Evolutionary conservation across 2,888 invertebrate genomes (phyloP).

Genomic region (Morpho deidamia): DNA sequence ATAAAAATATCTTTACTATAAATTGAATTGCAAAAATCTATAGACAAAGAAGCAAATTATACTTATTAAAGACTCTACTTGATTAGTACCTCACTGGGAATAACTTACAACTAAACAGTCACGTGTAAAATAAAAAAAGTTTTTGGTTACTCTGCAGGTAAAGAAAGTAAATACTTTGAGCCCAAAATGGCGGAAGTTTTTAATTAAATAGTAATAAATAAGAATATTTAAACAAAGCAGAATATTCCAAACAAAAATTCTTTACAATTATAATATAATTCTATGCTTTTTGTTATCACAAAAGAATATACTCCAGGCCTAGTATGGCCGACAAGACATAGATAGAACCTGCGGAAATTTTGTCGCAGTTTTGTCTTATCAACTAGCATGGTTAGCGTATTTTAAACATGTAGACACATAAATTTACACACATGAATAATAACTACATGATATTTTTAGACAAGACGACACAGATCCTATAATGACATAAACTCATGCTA

Average conservation of each 20-base stretch:
- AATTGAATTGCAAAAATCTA: constrained; percentile 20
- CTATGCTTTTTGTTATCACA: constrained; percentile 43
- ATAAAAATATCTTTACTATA: constrained; percentile 26
- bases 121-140: constrained; percentile 36
- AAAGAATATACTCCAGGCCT: constrained; percentile 29
- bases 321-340: no score
- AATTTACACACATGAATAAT: no score
- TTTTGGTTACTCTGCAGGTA: constrained; percentile 49
- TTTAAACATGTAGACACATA: no score
- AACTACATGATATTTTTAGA: constrained; percentile 16
- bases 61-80: constrained; percentile 32
- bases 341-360: no score
- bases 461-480: no score
- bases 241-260: constrained; percentile 34
- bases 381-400: no score
- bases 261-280: constrained; percentile 36
- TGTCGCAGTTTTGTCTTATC: no score
- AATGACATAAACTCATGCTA: no score
- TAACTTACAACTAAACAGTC: constrained; percentile 56
- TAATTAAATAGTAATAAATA: constrained; percentile 47
- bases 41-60: constrained; percentile 39
- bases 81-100: constrained; percentile 22
- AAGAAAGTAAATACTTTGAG: constrained; percentile 47
- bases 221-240: constrained; percentile 37
- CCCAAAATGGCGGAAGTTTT: constrained; percentile 43